Percentiles rank a stretch among this genome's conserved stretches.
phyloP scores from a whole-genome alignment of 1,140 invertebrate species.

The Paraescarpia echinospica region DNA sequence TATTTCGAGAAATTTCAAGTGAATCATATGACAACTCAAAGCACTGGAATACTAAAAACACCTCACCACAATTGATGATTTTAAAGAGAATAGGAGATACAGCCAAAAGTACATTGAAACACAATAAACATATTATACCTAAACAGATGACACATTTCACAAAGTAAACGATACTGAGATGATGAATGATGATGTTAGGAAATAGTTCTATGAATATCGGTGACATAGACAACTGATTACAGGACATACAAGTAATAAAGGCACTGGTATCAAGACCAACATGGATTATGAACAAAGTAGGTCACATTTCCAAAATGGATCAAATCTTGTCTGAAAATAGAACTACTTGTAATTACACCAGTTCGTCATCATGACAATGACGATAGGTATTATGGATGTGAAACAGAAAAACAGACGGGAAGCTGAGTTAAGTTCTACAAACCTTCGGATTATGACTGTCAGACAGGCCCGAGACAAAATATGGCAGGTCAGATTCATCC shows the following conservation, averaged over 20 bases:
- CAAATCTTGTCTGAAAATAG: neutral
- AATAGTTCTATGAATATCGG: too few relatives aligned
- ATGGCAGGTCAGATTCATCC: conserved; percentile 11
- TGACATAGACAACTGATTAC: neutral
- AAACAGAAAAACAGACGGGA: neutral
- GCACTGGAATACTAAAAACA: too few relatives aligned
- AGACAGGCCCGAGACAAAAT: neutral
- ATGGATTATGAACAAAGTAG: neutral
- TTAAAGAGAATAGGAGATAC: too few relatives aligned
- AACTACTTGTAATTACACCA: neutral
- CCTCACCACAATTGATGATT: too few relatives aligned
- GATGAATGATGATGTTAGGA: too few relatives aligned
- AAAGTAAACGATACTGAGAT: too few relatives aligned
- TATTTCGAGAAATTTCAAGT: too few relatives aligned
- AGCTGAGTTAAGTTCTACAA: neutral
- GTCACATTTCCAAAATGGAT: neutral
- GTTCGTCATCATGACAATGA: neutral
- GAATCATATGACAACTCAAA: too few relatives aligned
- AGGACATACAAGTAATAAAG: neutral
- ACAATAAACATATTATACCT: too few relatives aligned
- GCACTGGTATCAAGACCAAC: too few relatives aligned
- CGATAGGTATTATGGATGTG: neutral
- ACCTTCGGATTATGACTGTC: neutral
- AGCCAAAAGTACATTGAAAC: too few relatives aligned
- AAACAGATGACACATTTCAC: too few relatives aligned